Base-by-base conservation (phyloP, 2,797 vertebrate genomes). In the Babyrousa celebensis region DNA sequence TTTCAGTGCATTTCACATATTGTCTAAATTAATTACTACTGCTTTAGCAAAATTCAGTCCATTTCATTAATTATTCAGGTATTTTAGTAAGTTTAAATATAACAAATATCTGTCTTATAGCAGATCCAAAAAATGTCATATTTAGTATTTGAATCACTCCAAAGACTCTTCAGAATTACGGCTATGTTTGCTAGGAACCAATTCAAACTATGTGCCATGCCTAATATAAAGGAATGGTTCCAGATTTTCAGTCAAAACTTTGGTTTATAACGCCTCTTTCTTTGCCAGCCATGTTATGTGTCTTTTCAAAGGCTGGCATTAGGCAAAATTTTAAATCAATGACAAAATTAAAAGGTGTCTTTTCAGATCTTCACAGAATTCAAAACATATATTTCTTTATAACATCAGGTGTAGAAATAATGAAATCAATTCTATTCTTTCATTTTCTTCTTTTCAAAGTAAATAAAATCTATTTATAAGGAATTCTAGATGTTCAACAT, bases 241-340 rank as follows among this genome's bases (percentile, higher is more conserved):
- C 36, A 21, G 12, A 21, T 65, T 60, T 79, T 88, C 52, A 79
- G 62, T 72, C 43, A 72, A 43, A 84, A 93, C 65, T 93, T 48
- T 56, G 17, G 10, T n/a, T 87, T 21, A 40, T 10, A 21, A 36
- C 54, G 40, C 6, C 5, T 70, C 48, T 91, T 95, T 29, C 29
- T 32, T 63, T 87, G 52, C 6, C 29, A 56, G 83, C 52, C 20
- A 63, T 85, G 3, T 40, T 85, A 91, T 60, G 70, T 56, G 4
- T 56, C 40, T 85, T 74, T 60, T 43, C 25, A 78, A 96, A 91
- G 6, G 4, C n/a, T 58, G 78, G 12, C 36, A 77, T 60, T 80
- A 21, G 63, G 17, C 25, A 54, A 56, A 36, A 78, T 70, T 79
- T 84, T 60, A 91, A 91, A 62, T 85, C 92, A 88, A 75, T 62